A percentile compares a stretch with the other conserved stretches of the same genome.
Evolutionary conservation across 2,797 vertebrate genomes (phyloP).

Genomic region (Telmatherina bonti): DNA sequence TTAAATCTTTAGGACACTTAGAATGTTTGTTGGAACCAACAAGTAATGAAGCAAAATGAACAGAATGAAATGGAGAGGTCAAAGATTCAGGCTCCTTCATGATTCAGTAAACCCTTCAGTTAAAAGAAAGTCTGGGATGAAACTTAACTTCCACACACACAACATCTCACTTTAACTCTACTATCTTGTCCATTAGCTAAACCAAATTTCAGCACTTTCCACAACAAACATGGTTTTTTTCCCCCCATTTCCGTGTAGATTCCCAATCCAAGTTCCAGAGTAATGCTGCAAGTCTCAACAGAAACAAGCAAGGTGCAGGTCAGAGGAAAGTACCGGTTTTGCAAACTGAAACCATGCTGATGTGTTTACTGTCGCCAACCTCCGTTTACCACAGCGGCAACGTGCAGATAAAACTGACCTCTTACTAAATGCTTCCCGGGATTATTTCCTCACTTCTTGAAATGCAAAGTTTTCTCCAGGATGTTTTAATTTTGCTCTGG

Average conservation of each 20-base stretch:
- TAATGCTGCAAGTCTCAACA: conserved; percentile 21
- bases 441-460: neutral
- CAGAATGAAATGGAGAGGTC: neutral
- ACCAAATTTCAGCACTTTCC: neutral
- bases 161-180: conserved; percentile 1
- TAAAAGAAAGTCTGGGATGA: neutral
- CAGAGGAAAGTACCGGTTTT: conserved; percentile 41
- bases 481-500: neutral
- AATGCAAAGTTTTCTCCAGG: neutral
- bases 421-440: conserved; percentile 11
- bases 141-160: neutral
- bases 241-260: conserved; percentile 2
- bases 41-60: neutral
- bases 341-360: conserved; percentile 25
- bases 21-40: conserved; percentile 5
- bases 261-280: neutral
- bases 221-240: neutral
- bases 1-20: conserved; percentile 3
- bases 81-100: neutral
- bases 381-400: conserved; percentile 1
- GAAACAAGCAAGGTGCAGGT: neutral
- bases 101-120: neutral
- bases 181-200: conserved; percentile 1
- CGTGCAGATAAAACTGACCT: neutral
- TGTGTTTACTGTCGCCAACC: conserved; percentile 19